Evolutionary conservation across 2,888 invertebrate genomes (phyloP), one percentile per base, ranked within the genome.

Genomic region (Zeuzera pyrina): DNA sequence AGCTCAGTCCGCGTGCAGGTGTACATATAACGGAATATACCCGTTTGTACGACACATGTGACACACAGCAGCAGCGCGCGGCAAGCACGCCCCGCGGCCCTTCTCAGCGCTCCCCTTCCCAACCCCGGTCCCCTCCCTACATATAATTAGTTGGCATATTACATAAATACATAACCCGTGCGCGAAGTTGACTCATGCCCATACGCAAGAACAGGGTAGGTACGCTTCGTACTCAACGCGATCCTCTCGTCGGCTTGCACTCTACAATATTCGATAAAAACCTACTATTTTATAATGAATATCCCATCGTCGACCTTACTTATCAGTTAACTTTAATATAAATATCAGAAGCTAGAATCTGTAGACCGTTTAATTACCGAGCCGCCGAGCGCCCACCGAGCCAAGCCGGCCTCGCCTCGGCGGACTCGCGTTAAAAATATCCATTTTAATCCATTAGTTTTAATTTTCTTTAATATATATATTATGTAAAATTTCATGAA

Each of bases 101-200:
- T n/a, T n/a, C n/a, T n/a, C n/a, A n/a, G n/a, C n/a, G n/a, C n/a
- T n/a, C n/a, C n/a, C n/a, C n/a, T n/a, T n/a, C n/a, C n/a, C n/a
- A n/a, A n/a, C n/a, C n/a, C n/a, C n/a, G n/a, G n/a, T n/a, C n/a
- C n/a, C n/a, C 4, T 55, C 45, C 53, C 59, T 63, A 66, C 54
- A 45, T 57, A 61, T 49, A 54, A 56, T 63, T 50, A 58, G 61
- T 65, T 65, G 60, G 65, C 61, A 58, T 57, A n/a, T n/a, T n/a
- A n/a, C n/a, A n/a, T n/a, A n/a, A n/a, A n/a, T n/a, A n/a, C n/a
- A 47, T 48, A 52, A 53, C 50, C 55, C 56, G 59, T 57, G 57
- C 52, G 44, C 43, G n/a, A n/a, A n/a, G n/a, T n/a, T n/a, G n/a
- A n/a, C n/a, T n/a, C n/a, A n/a, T n/a, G n/a, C n/a, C 27, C 30